Evolutionary conservation across 2,113 vertebrate genomes (phyloP).

Genomic region (Phyllostomus discolor): DNA sequence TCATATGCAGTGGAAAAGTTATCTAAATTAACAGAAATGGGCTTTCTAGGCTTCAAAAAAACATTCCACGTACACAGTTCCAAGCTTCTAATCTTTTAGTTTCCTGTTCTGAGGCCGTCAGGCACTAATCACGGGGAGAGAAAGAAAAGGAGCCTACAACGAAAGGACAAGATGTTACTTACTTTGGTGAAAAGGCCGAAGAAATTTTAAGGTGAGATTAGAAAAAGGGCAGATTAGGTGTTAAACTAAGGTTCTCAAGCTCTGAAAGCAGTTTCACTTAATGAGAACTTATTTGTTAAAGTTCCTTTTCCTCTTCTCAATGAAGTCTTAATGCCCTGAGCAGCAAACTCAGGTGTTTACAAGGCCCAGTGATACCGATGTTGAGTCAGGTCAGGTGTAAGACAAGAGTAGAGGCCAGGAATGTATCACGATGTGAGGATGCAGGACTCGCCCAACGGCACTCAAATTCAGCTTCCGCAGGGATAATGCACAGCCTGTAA

Average conservation of each 20-base stretch:
- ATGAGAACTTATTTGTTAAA: not conserved
- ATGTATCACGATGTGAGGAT: not conserved
- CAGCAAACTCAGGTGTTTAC: not conserved
- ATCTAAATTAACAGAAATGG: not conserved
- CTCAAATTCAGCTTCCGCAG: not conserved
- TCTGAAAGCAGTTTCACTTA: not conserved
- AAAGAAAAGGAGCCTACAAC: not conserved
- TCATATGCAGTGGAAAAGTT: not conserved
- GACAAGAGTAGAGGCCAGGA: not conserved
- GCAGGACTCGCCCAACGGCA: not conserved
- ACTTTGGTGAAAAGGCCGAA: not conserved
- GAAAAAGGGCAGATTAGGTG: not conserved
- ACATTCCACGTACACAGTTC: not conserved
- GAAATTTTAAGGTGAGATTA: not conserved
- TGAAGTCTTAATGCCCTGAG: not conserved
- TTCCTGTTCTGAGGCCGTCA: not conserved
- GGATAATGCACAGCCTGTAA: not conserved
- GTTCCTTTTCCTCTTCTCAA: not conserved
- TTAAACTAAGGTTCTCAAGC: not conserved
- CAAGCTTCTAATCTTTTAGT: not conserved
- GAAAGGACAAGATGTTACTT: not conserved
- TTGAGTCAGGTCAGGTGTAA: not conserved
- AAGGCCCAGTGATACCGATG: not conserved
- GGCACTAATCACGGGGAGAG: not conserved
- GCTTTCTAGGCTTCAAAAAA: constrained; percentile 12